Conservation (phyloP, 2,797 vertebrate genomes). For the Sebastes nivosus region DNA sequence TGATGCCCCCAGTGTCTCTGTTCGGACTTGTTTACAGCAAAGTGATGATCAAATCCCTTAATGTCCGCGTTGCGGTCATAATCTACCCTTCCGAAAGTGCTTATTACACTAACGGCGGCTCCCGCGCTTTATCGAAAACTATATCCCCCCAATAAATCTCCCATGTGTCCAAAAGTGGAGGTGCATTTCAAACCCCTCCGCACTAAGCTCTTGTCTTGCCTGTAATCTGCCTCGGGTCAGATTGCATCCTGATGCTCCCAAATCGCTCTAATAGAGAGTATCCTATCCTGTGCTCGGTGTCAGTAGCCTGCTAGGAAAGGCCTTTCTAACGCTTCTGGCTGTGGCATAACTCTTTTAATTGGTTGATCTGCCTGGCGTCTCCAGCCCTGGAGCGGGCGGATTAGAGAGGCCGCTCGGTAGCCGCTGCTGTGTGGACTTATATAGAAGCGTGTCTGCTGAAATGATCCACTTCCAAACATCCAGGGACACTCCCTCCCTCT, state of each 20-base stretch:
- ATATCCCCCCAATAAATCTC: conserved; percentile 63
- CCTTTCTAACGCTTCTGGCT: conserved; percentile 57
- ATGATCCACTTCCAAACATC: conserved; percentile 56
- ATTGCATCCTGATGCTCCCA: conserved; percentile 73
- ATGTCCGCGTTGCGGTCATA: conserved; percentile 71
- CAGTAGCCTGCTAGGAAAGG: conserved; percentile 64
- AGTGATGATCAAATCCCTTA: conserved; percentile 66
- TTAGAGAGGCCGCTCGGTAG: conserved; percentile 74
- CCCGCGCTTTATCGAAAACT: conserved; percentile 39
- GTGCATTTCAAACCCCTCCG: conserved; percentile 63
- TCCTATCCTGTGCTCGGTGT: conserved; percentile 54
- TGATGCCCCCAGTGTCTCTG: conserved; percentile 1
- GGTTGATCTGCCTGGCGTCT: conserved; percentile 85
- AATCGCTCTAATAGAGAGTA: conserved; percentile 70
- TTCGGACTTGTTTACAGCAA: conserved; percentile 37
- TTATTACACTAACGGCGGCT: conserved; percentile 57
- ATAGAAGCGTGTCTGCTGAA: conserved; percentile 71
- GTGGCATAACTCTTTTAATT: conserved; percentile 80
- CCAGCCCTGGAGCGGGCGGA: conserved; percentile 64
- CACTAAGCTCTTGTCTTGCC: conserved; percentile 61
- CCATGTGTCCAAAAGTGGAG: conserved; percentile 58
- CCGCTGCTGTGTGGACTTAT: conserved; percentile 72
- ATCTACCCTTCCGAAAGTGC: conserved; percentile 81
- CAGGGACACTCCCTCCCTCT: conserved; percentile 18
- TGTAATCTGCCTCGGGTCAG: conserved; percentile 71